These are phyloP conservation scores for Accipiter cooperii DNA, from an alignment of 2,113 vertebrate species.

Conservation along the genomic window DNA sequence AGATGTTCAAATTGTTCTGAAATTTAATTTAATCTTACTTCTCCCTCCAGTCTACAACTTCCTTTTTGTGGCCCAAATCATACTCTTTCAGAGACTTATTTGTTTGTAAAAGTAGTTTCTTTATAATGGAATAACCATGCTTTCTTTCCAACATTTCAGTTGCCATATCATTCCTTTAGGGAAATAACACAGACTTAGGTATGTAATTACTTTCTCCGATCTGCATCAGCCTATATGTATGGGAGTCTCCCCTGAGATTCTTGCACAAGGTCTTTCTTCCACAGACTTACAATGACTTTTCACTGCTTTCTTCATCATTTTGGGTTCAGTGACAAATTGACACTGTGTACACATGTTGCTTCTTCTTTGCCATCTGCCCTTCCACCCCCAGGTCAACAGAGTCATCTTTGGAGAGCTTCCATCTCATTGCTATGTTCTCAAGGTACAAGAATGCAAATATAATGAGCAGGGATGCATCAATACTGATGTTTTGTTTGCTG, in stretches of 20 bases:
- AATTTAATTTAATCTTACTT: background rate
- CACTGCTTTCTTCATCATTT: background rate
- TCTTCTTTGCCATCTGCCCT: fast-evolving
- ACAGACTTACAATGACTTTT: background rate
- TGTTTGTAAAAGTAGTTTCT: background rate
- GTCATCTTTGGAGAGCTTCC: background rate
- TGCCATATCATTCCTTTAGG: background rate
- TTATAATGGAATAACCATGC: background rate
- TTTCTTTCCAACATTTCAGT: background rate
- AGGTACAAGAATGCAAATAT: background rate
- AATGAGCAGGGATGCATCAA: background rate
- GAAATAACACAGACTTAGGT: background rate
- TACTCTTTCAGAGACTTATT: background rate
- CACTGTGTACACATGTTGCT: background rate
- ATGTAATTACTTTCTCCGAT: background rate
- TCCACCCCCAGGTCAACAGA: background rate
- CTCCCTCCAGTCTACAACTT: background rate
- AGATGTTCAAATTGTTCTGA: background rate
- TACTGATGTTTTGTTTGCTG: background rate
- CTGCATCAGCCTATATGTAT: background rate
- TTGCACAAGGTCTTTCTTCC: background rate
- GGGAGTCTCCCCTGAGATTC: background rate
- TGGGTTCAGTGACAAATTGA: background rate
- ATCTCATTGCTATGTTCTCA: background rate
- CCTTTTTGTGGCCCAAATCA: background rate